Conservation (phyloP, 2,888 invertebrate genomes). For the Trissolcus brochymenae region DNA sequence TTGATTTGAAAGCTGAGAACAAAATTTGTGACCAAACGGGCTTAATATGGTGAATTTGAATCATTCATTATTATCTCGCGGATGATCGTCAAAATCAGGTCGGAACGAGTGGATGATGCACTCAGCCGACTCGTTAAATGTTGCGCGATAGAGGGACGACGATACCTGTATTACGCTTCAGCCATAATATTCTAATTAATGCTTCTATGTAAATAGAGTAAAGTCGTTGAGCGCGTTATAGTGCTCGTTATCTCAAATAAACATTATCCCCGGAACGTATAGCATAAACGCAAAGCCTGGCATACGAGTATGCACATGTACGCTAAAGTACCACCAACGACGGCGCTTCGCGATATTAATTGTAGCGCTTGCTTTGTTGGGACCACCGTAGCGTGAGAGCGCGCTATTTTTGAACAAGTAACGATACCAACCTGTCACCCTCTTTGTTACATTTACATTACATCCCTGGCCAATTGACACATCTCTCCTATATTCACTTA, state of each 20-base stretch:
- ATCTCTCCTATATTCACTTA: no score
- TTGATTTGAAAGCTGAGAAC: no score
- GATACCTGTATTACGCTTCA: constrained; percentile 54
- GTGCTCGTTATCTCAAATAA: constrained; percentile 65
- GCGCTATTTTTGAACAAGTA: constrained; percentile 29
- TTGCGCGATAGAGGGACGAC: constrained; percentile 48
- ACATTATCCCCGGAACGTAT: constrained; percentile 61
- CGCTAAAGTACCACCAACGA: constrained; percentile 38
- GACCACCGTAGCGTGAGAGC: constrained; percentile 61
- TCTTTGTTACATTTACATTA: constrained; percentile 9
- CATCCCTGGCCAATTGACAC: background rate
- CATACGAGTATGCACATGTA: constrained; percentile 50
- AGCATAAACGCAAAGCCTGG: constrained; percentile 48
- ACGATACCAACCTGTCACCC: background rate
- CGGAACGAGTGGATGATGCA: constrained; percentile 27
- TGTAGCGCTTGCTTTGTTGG: constrained; percentile 57
- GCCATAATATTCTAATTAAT: constrained; percentile 67
- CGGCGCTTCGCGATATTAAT: constrained; percentile 57
- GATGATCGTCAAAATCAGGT: constrained; percentile 48
- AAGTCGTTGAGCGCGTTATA: constrained; percentile 63
- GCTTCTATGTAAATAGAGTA: constrained; percentile 67
- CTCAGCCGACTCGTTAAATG: constrained; percentile 59
- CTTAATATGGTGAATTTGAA: background rate
- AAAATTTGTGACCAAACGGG: no score
- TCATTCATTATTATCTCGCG: constrained; percentile 25